These are phyloP conservation scores for Pelodiscus sinensis DNA, from an alignment of 2,113 vertebrate genomes.

Conservation along the genomic window DNA sequence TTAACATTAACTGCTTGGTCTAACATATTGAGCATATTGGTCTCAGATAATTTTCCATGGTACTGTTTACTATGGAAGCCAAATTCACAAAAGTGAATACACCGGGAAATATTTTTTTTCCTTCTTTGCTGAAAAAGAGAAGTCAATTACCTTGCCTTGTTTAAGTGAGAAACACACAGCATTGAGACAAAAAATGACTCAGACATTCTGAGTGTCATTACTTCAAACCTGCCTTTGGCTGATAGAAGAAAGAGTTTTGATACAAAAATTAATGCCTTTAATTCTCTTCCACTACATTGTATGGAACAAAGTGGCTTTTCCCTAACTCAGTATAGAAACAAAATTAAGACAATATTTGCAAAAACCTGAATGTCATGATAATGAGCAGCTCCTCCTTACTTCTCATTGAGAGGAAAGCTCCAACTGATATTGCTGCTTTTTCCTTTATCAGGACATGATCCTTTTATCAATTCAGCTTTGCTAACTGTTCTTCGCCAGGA, in stretches of 20 bases:
- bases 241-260: background rate
- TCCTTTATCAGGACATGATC: constrained; percentile 51
- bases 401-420: background rate
- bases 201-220: background rate
- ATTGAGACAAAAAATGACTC: background rate
- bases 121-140: background rate
- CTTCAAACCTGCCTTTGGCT: background rate
- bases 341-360: background rate
- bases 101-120: background rate
- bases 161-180: background rate
- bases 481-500: constrained; percentile 69
- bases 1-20: background rate
- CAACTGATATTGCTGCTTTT: background rate
- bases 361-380: background rate
- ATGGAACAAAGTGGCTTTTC: background rate
- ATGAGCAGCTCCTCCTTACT: background rate
- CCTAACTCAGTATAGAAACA: background rate
- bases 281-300: background rate
- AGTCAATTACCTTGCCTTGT: background rate
- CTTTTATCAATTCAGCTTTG: constrained; percentile 58
- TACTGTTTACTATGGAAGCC: background rate
- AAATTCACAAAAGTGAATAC: background rate
- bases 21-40: background rate
- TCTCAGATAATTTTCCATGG: background rate
- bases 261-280: background rate